These are phyloP conservation scores for Taenioides sp. DNA, from an alignment of 2,797 vertebrate genomes.

Conservation along the genomic window DNA sequence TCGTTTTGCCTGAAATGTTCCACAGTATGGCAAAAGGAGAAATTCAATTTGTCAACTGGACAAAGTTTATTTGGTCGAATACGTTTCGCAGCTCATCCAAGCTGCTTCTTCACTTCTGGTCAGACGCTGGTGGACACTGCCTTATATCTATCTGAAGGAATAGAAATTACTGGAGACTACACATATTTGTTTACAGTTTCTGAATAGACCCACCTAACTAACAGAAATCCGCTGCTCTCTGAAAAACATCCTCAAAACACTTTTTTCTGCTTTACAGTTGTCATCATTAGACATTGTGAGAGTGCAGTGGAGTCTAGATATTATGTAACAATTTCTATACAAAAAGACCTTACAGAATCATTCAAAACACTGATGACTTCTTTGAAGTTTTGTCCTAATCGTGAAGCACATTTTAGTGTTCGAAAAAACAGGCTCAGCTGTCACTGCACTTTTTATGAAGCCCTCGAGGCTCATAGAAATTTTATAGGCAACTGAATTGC, in stretches of 20 bases:
- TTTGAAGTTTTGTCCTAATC: not conserved
- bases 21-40: too few species aligned
- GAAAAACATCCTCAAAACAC: not conserved
- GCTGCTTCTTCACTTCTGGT: too few species aligned
- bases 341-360: not conserved
- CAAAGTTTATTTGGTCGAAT: too few species aligned
- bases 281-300: not conserved
- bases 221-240: too few species aligned
- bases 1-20: too few species aligned
- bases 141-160: too few species aligned
- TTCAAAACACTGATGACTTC: not conserved
- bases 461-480: not conserved
- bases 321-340: not conserved
- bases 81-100: too few species aligned
- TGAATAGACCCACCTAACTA: too few species aligned
- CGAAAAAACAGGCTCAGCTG: not conserved
- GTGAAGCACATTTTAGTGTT: not conserved
- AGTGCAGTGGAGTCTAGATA: not conserved
- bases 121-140: too few species aligned
- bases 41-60: too few species aligned
- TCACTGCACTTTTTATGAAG: conserved; percentile 9
- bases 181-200: too few species aligned
- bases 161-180: too few species aligned
- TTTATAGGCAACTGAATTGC: conserved; percentile 5
- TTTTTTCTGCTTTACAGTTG: not conserved